These are phyloP conservation scores for Papio anubis DNA, from an alignment of 2,113 vertebrate species.

Conservation along the genomic window DNA sequence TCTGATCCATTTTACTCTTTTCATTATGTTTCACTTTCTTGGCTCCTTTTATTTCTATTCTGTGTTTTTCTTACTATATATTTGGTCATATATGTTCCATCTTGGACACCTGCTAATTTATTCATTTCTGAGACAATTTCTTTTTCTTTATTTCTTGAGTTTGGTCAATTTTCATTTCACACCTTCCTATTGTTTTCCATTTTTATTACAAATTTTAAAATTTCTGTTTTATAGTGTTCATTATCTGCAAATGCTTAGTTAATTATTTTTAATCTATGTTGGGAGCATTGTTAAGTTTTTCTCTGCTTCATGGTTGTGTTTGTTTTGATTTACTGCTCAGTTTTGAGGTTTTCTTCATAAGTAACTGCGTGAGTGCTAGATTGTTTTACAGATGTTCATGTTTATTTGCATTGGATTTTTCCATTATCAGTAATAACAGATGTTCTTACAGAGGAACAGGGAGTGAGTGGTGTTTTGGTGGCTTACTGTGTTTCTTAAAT, in stretches of 20 bases:
- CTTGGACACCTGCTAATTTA: neutral
- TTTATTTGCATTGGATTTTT: conserved; percentile 29
- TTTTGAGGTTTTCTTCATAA: conserved; percentile 33
- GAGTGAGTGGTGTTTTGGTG: neutral
- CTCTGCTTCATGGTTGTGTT: neutral
- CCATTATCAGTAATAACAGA: neutral
- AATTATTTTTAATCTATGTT: conserved; percentile 15
- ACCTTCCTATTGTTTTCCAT: neutral
- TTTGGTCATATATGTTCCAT: neutral
- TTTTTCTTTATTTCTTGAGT: conserved; percentile 22
- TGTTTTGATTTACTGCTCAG: neutral
- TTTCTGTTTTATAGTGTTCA: neutral
- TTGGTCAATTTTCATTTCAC: neutral
- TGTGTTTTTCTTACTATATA: neutral
- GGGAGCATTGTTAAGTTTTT: neutral
- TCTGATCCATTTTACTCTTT: neutral
- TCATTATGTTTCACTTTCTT: neutral
- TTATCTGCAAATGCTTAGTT: conserved; percentile 7
- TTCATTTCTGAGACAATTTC: neutral
- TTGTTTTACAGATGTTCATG: neutral
- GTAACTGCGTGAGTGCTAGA: neutral
- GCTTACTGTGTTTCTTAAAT: neutral
- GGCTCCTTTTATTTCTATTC: neutral
- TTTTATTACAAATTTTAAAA: conserved; percentile 22
- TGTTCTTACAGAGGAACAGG: neutral